Base-by-base conservation (phyloP, 2,888 invertebrate genomes). In the Operophtera brumata region DNA sequence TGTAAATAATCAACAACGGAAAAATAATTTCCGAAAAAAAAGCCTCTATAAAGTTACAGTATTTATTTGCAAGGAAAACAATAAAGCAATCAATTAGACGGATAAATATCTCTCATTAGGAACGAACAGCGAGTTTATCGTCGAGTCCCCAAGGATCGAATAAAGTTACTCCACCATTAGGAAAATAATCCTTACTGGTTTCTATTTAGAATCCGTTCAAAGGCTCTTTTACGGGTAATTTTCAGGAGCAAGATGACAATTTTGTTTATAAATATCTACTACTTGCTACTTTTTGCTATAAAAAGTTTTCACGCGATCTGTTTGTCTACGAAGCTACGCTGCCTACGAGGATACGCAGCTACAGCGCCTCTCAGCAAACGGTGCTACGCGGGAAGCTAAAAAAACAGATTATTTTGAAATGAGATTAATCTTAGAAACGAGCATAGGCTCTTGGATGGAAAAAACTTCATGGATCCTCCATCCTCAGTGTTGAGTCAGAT, bases 21-120 rank as follows among this genome's bases (percentile, higher is more conserved):
- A 2, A 30, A 30, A 30, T 8, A 30, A 30, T 7, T 30, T 7
- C 7, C 5, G 9, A 30, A n/a, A n/a, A n/a, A n/a, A 7, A 30
- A 30, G 30, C 1, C 0, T 0, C 30, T 20, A 20, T 20, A 20
- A 2, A 30, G 30, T 30, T 30, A 30, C 30, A 7, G 44, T 50
- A 48, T 36, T 39, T 20, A 41, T 59, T 47, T 13, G 7, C 8
- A 50, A 49, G 11, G 36, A 49, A 48, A 47, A 59, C 54, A 58
- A 61, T 61, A 59, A 62, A 62, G n/a, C 59, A 59, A 62, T 59
- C 61, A 61, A 57, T 59, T 62, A 56, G 28, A 12, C 45, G 43
- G 40, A 61, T 53, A 55, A 61, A 57, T 50, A 47, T 47, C 41
- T 42, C 47, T 61, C 52, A 60, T 60, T 60, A 64, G 34, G 44